A percentile compares a stretch with the other conserved stretches of the same genome.
These are phyloP conservation scores for Myioborus melanocephalus DNA, from an alignment of 2,797 vertebrate species.

Conservation along the genomic window DNA sequence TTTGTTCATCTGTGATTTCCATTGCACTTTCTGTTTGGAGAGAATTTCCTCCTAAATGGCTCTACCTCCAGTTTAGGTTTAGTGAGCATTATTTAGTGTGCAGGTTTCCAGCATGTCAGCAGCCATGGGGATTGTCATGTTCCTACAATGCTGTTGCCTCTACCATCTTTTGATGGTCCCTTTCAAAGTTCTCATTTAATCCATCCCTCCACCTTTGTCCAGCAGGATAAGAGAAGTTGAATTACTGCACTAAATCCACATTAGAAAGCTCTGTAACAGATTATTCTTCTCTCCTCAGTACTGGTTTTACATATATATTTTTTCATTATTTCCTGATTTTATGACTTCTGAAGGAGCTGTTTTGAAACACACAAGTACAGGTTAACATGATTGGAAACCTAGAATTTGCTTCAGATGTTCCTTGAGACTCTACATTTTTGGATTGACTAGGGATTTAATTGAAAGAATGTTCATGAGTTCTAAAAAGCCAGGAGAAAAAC, in stretches of 20 bases:
- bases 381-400: fast-evolving
- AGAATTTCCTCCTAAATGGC: neutral
- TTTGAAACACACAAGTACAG: neutral
- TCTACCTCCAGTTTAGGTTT: neutral
- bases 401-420: neutral
- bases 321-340: neutral
- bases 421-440: neutral
- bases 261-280: neutral
- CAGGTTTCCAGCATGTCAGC: neutral
- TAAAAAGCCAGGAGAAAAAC: neutral
- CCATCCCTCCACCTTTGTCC: neutral
- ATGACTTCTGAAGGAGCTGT: neutral
- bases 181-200: neutral
- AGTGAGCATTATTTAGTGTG: neutral
- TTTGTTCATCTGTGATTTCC: neutral
- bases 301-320: neutral
- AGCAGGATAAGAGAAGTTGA: neutral
- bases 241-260: neutral
- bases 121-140: fast-evolving
- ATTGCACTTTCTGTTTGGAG: neutral
- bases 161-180: neutral
- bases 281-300: neutral
- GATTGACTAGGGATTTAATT: neutral
- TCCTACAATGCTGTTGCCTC: neutral
- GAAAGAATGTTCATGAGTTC: neutral